A percentile compares a stretch with the other conserved stretches of the same genome.
phyloP scores from a whole-genome alignment of 2,797 vertebrate genomes.

The Enteromius mattozi region DNA sequence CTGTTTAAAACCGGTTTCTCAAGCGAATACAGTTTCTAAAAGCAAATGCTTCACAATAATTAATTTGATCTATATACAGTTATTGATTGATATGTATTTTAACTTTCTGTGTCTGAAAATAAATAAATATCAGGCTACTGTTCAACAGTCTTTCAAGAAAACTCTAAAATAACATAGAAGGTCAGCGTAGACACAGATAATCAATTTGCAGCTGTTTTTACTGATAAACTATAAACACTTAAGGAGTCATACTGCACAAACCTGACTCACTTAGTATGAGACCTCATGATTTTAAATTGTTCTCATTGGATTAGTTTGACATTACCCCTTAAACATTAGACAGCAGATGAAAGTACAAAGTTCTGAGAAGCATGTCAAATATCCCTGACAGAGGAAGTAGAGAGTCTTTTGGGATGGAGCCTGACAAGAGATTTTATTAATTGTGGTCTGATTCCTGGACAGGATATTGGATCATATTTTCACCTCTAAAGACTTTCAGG shows the following conservation, averaged over 20 bases:
- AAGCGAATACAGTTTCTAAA: not conserved
- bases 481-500: slow-evolving; percentile 49
- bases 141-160: not conserved
- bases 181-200: not conserved
- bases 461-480: slow-evolving; percentile 40
- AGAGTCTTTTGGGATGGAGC: slow-evolving; percentile 13
- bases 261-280: not conserved
- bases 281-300: not conserved
- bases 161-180: not conserved
- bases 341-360: not conserved
- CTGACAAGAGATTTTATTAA: slow-evolving; percentile 33
- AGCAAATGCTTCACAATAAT: not conserved
- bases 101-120: not conserved
- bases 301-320: slow-evolving; percentile 4
- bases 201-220: not conserved
- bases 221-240: not conserved
- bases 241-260: not conserved
- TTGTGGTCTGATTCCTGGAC: slow-evolving; percentile 32
- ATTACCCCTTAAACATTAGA: not conserved
- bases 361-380: slow-evolving; percentile 21
- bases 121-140: not conserved
- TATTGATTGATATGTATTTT: not conserved
- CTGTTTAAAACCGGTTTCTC: not conserved
- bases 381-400: slow-evolving; percentile 11
- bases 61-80: not conserved